These are phyloP conservation scores for Drosophila melanosoma DNA, from an alignment of 2,888 invertebrate genomes.

Conservation along the genomic window DNA sequence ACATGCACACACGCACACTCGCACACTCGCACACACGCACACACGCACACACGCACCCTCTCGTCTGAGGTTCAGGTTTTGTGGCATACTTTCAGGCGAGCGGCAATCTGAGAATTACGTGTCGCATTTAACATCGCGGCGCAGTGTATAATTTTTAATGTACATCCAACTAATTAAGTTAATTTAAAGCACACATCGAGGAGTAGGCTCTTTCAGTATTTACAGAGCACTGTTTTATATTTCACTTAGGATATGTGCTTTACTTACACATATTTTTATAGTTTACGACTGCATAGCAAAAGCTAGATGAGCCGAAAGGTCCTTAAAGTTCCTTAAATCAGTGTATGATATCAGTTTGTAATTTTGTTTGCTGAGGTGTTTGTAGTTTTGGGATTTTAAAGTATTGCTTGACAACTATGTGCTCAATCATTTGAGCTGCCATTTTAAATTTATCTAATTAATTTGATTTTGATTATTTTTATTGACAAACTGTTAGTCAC, in stretches of 20 bases:
- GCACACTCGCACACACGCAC: background rate
- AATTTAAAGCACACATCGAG: background rate
- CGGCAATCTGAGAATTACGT: slow-evolving; percentile 29
- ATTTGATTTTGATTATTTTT: background rate
- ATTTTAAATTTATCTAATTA: background rate
- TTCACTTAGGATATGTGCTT: background rate
- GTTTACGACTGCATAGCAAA: background rate
- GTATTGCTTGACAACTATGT: background rate
- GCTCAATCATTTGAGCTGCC: background rate
- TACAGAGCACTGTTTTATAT: background rate
- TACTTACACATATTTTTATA: background rate
- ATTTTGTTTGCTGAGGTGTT: background rate
- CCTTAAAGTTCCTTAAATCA: background rate
- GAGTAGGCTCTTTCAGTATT: background rate
- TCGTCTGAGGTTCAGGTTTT: slow-evolving; percentile 1
- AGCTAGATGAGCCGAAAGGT: background rate
- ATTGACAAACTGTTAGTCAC: no score
- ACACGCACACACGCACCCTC: background rate
- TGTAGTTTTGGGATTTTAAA: background rate
- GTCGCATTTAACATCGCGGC: slow-evolving; percentile 7
- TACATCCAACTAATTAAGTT: slow-evolving; percentile 41
- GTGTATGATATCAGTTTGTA: background rate
- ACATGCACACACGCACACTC: slow-evolving; percentile 4
- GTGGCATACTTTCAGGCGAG: slow-evolving; percentile 15
- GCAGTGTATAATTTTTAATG: slow-evolving; percentile 42